Conservation (phyloP, 2,113 vertebrate species). For the Chloropsis hardwickii region DNA sequence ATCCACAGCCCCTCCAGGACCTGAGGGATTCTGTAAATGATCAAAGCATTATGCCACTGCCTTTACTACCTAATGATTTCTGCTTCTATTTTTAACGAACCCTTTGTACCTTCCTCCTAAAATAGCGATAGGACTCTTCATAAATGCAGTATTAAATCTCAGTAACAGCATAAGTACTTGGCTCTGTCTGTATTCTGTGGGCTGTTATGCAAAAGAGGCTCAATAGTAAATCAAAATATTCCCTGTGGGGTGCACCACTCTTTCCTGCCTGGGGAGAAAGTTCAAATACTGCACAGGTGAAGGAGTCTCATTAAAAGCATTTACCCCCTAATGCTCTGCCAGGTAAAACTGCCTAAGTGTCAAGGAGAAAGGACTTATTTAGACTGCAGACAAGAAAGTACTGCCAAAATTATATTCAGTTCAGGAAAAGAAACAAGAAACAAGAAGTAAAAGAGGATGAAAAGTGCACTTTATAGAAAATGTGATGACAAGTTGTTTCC, state of each 20-base stretch:
- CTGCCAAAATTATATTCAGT: background rate
- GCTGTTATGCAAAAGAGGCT: background rate
- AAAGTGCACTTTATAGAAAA: background rate
- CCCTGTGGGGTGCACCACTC: background rate
- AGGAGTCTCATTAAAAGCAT: background rate
- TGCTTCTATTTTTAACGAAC: slow-evolving; percentile 6
- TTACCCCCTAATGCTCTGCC: background rate
- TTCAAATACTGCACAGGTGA: background rate
- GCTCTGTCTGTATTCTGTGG: background rate
- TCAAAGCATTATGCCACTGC: background rate
- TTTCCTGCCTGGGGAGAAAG: background rate
- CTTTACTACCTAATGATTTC: slow-evolving; percentile 8
- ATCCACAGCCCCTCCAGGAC: background rate
- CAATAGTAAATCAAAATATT: background rate
- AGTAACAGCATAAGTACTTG: background rate
- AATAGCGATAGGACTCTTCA: background rate
- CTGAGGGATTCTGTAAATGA: background rate
- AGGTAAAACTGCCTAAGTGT: background rate
- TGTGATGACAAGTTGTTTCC: background rate
- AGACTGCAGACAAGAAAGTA: background rate
- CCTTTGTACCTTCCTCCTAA: background rate
- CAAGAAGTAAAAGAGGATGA: background rate
- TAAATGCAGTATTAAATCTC: background rate
- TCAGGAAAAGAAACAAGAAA: background rate
- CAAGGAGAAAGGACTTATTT: background rate